Percentiles rank a stretch among this genome's conserved stretches.
phyloP scores from a whole-genome alignment of 2,797 vertebrate species.

The Mormyrops boulengeri region DNA sequence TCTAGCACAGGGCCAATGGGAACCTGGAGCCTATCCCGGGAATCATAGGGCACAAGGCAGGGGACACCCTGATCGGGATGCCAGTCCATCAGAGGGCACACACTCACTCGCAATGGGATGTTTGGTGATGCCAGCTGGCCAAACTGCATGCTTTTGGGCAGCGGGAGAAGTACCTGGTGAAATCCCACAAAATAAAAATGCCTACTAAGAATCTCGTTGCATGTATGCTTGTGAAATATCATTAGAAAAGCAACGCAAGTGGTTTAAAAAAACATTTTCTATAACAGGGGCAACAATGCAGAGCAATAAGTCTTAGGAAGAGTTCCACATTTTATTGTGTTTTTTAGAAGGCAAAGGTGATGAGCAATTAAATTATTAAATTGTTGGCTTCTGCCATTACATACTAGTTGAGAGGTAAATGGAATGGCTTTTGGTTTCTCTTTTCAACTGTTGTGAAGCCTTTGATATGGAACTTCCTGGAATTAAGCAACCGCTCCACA shows the following conservation, averaged over 20 bases:
- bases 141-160: background rate
- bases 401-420: background rate
- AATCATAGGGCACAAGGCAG: background rate
- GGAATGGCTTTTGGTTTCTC: background rate
- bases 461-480: background rate
- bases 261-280: background rate
- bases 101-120: background rate
- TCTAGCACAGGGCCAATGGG: background rate
- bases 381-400: background rate
- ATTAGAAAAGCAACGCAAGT: background rate
- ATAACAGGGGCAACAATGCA: background rate
- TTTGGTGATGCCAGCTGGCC: background rate
- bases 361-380: background rate
- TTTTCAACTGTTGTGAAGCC: background rate
- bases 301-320: background rate
- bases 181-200: background rate
- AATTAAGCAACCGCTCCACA: background rate
- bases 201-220: background rate
- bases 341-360: background rate
- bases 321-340: background rate
- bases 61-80: background rate
- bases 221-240: background rate
- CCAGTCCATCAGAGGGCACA: background rate
- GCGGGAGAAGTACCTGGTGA: background rate
- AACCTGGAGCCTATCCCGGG: background rate